These are phyloP conservation scores for Pteria penguin DNA, from an alignment of 2,888 invertebrate genomes.

Conservation along the genomic window DNA sequence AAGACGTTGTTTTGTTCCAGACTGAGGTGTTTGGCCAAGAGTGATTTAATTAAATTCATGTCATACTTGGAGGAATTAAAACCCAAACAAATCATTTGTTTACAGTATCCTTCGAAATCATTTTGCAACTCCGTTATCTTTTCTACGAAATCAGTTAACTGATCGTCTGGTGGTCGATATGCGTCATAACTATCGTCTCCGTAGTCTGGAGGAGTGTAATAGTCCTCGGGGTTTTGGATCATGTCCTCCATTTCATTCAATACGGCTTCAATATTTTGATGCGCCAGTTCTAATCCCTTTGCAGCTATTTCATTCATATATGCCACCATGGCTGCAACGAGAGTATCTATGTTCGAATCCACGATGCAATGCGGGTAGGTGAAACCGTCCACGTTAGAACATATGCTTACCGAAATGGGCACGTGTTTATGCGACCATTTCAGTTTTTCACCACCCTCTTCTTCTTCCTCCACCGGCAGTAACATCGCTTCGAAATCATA, in stretches of 20 bases:
- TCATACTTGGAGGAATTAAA: conserved; percentile 36
- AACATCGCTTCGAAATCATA: conserved; percentile 46
- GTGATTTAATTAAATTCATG: conserved; percentile 15
- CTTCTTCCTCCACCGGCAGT: not conserved
- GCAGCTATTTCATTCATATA: not conserved
- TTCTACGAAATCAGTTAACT: not conserved
- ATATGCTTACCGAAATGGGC: conserved; percentile 41
- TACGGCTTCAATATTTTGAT: not conserved
- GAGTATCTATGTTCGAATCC: conserved; percentile 26
- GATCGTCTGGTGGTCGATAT: too few species aligned
- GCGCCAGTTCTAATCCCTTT: not conserved
- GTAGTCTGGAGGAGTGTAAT: too few species aligned
- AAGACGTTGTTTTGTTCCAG: conserved; percentile 1
- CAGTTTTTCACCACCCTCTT: conserved; percentile 18
- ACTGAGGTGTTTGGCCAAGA: not conserved
- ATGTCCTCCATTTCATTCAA: not conserved
- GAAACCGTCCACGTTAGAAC: conserved; percentile 37
- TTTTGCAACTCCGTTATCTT: not conserved
- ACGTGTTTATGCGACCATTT: conserved; percentile 43
- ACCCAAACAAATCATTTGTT: conserved; percentile 17
- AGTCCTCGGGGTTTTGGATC: conserved; percentile 5
- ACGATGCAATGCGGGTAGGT: conserved; percentile 40
- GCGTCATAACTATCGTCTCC: not conserved
- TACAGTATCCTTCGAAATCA: conserved; percentile 2
- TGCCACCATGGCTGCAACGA: conserved; percentile 15